Evolutionary conservation across 2,797 vertebrate genomes (phyloP).

Genomic region (Merluccius polli): DNA sequence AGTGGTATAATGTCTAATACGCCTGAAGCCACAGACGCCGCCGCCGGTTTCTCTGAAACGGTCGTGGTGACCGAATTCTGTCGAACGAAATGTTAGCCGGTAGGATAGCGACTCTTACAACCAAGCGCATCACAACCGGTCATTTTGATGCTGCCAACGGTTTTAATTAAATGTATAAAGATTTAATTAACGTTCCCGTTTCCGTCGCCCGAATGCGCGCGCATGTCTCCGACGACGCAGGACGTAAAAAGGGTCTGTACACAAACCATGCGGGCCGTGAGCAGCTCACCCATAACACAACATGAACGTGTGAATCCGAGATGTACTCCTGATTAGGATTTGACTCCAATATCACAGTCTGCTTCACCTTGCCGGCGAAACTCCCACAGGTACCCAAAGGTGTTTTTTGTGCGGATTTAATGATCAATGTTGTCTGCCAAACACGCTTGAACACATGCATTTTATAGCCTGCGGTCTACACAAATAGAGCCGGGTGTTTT

Average conservation of each 20-base stretch:
- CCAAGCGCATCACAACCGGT: background rate
- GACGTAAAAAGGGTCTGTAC: too few relatives aligned
- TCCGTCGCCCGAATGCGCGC: too few relatives aligned
- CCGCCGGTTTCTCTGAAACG: too few relatives aligned
- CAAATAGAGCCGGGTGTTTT: background rate
- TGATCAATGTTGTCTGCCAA: background rate
- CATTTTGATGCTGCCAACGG: background rate
- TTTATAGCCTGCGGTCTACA: background rate
- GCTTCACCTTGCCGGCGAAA: background rate
- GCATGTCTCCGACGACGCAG: too few relatives aligned
- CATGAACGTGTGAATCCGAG: background rate
- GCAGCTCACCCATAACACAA: background rate
- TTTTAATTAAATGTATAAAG: background rate
- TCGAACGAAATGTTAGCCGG: too few relatives aligned
- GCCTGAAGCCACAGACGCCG: too few relatives aligned
- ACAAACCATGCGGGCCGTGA: too few relatives aligned
- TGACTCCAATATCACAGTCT: background rate
- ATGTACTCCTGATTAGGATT: background rate
- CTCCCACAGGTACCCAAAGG: background rate
- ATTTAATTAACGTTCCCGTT: background rate
- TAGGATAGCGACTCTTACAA: background rate
- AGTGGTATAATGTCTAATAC: too few relatives aligned
- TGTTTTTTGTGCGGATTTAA: background rate
- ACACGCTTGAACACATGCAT: background rate
- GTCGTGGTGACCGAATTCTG: too few relatives aligned